Conservation (phyloP, 1,140 invertebrate species). For the Sinonovacula constricta region DNA sequence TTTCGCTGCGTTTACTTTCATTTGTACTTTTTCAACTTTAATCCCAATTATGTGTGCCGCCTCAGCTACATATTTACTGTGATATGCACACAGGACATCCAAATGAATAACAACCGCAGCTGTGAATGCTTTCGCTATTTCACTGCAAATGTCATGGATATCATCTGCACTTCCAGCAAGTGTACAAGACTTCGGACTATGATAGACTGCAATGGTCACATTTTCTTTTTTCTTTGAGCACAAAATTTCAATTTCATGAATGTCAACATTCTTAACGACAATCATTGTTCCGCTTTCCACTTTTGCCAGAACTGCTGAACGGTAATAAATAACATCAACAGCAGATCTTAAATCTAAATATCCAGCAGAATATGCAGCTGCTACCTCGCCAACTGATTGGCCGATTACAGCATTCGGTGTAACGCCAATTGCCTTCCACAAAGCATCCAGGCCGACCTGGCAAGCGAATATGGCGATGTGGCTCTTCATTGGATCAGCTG, state of each 20-base stretch:
- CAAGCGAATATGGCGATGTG: conserved; percentile 67
- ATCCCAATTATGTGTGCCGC: conserved; percentile 16
- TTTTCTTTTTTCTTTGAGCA: too few relatives aligned
- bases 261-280: conserved; percentile 59
- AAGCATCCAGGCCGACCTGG: conserved; percentile 59
- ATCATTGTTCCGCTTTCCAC: conserved; percentile 62
- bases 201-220: conserved; percentile 58
- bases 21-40: neutral
- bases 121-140: conserved; percentile 1
- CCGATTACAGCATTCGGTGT: conserved; percentile 62
- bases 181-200: conserved; percentile 60
- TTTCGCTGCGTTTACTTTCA: neutral
- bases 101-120: conserved; percentile 23
- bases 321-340: conserved; percentile 63
- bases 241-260: too few relatives aligned
- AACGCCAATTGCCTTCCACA: conserved; percentile 63
- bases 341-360: conserved; percentile 58
- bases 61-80: conserved; percentile 51
- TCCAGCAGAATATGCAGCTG: conserved; percentile 62
- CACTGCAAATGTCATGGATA: conserved; percentile 4
- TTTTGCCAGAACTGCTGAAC: conserved; percentile 52
- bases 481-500: conserved; percentile 58
- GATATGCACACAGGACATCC: conserved; percentile 50
- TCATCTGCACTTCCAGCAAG: conserved; percentile 60
- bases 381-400: conserved; percentile 70